These are phyloP conservation scores for Caenorhabditis sp. DNA, from an alignment of 2,888 invertebrate species.

Conservation along the genomic window DNA sequence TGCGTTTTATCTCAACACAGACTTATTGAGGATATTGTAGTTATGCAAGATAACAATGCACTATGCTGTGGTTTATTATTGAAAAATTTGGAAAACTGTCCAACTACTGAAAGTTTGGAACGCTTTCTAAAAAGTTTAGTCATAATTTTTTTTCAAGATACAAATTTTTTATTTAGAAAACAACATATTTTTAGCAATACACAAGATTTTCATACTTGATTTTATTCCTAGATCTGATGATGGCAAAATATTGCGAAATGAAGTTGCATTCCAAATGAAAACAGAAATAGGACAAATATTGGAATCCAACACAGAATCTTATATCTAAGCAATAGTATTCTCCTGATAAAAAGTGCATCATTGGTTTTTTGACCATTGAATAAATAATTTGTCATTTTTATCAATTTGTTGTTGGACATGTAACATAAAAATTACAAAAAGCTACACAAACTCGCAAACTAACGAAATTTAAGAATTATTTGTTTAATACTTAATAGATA, in stretches of 20 bases:
- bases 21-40: conserved; percentile 55
- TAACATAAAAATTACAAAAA: no score
- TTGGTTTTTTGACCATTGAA: no score
- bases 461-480: no score
- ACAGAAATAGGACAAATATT: no score
- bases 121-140: conserved; percentile 58
- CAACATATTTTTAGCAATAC: conserved; percentile 13
- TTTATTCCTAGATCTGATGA: conserved; percentile 68
- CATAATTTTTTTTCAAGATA: conserved; percentile 42
- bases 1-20: conserved; percentile 41
- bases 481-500: no score
- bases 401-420: no score
- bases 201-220: conserved; percentile 55
- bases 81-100: conserved; percentile 41
- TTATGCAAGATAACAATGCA: conserved; percentile 41
- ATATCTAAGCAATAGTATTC: conserved; percentile 26
- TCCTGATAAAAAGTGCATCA: no score
- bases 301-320: conserved; percentile 45
- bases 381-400: no score
- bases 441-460: no score
- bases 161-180: conserved; percentile 24
- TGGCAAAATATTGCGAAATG: conserved; percentile 60
- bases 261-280: conserved; percentile 59
- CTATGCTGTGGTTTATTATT: conserved; percentile 60
- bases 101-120: conserved; percentile 49